Base-by-base conservation (phyloP, 1,140 invertebrate genomes). In the Drosophila melanica region DNA sequence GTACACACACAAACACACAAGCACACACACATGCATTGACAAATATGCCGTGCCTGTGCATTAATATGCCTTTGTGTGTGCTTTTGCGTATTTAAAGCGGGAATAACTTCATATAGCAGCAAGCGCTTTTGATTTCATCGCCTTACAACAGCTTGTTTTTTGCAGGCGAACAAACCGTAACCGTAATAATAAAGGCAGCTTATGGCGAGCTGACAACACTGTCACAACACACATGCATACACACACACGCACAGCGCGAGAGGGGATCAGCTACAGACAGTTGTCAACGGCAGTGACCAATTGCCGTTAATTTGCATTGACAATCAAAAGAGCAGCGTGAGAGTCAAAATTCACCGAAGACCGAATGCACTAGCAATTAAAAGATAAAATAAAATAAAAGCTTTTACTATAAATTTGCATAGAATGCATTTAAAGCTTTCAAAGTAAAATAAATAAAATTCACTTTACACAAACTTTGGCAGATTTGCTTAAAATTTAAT, bases 241-340 rank as follows among this genome's bases (percentile, higher is more conserved):
- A 35, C 33, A 35, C 33, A 35, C 9, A 14, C 39, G 23, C 27
- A 27, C n/a, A 51, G 41, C 45, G 44, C 10, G 20, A 50, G 53
- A 50, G 50, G 42, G 48, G 47, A 37, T 68, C 33, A 70, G 53
- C 39, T 47, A 58, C 58, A 27, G 27, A 69, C 53, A 55, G 67
- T 73, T 86, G 81, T 81, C 81, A 86, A 66, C 64, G 67, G 62
- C 84, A 82, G 75, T 59, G 75, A 42, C 71, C 82, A 87, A 87
- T 87, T 87, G 79, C 48, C 79, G 76, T 89, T 77, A 82, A 82
- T 87, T 87, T 87, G 68, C 84, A 68, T 82, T 78, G 72, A 14
- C 75, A 78, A 84, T 72, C 79, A 87, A 70, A 62, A 65, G 62
- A 67, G 41, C 68, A 72, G 65, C 39, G 23, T 6, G 50, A 55